These are phyloP conservation scores for Rhinichthys osculus DNA, from an alignment of 2,797 vertebrate genomes.

Conservation along the genomic window DNA sequence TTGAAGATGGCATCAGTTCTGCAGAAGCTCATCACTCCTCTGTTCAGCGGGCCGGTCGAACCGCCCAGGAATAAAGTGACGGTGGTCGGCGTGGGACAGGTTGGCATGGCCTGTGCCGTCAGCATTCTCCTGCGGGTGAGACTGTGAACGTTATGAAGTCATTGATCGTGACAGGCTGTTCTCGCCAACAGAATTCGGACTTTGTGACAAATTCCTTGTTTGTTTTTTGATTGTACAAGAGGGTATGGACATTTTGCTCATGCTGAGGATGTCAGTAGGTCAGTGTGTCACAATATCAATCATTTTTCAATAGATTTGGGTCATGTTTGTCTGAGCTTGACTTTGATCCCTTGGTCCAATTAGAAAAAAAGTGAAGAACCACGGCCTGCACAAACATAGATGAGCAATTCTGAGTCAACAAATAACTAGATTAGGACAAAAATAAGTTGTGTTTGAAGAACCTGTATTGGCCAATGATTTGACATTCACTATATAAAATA, in stretches of 20 bases:
- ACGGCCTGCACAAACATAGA: background rate
- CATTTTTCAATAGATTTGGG: background rate
- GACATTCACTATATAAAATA: background rate
- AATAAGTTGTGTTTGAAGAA: background rate
- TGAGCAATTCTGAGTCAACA: background rate
- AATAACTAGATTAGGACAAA: background rate
- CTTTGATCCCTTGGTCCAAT: background rate
- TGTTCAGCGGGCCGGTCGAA: slow-evolving; percentile 63
- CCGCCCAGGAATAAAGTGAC: slow-evolving; percentile 85
- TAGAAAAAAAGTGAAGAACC: slow-evolving; percentile 11
- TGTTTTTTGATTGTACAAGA: background rate
- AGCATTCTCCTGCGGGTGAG: slow-evolving; percentile 82
- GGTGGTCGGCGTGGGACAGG: slow-evolving; percentile 82
- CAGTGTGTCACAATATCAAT: slow-evolving; percentile 16
- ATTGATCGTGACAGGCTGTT: background rate
- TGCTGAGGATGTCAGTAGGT: background rate
- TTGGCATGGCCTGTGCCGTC: slow-evolving; percentile 85
- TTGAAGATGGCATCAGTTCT: slow-evolving; percentile 87
- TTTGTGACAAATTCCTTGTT: slow-evolving; percentile 19
- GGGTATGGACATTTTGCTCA: background rate
- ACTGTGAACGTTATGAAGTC: background rate
- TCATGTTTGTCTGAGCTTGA: background rate
- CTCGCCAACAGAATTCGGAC: background rate
- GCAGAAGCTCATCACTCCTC: slow-evolving; percentile 86
- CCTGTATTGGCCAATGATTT: background rate